These are phyloP conservation scores for Dinoponera quadriceps DNA, from an alignment of 1,140 invertebrate species.

Conservation along the genomic window DNA sequence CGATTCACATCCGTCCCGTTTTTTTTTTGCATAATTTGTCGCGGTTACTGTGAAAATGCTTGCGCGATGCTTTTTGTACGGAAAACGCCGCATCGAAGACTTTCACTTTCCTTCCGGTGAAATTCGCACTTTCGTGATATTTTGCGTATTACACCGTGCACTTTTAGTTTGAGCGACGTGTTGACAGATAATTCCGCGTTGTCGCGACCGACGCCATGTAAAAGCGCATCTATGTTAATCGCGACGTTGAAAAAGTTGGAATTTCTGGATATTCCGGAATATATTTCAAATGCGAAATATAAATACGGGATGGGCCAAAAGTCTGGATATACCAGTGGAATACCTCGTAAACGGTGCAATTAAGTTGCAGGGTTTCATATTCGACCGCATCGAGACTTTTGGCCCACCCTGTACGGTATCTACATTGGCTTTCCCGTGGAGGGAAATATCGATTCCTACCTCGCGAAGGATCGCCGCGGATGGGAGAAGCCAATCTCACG, in stretches of 20 bases:
- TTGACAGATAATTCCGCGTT: constrained; percentile 5
- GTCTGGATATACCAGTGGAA: too few species aligned
- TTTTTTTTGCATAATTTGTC: too few species aligned
- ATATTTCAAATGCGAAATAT: too few species aligned
- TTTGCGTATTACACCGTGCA: neutral
- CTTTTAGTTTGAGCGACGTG: neutral
- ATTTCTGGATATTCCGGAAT: too few species aligned
- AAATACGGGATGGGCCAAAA: too few species aligned
- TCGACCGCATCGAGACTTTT: neutral
- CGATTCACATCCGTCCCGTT: too few species aligned
- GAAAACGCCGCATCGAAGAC: neutral
- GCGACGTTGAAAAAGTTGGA: too few species aligned
- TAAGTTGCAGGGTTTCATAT: neutral
- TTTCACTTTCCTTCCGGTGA: neutral
- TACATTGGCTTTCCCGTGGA: neutral
- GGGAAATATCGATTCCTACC: neutral
- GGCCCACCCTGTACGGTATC: too few species aligned
- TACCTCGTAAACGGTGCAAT: too few species aligned
- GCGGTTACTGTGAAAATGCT: too few species aligned
- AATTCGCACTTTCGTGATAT: neutral
- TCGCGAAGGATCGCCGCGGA: neutral
- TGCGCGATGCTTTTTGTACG: too few species aligned
- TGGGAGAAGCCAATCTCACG: constrained; percentile 48
- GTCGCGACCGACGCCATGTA: neutral
- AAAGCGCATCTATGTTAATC: too few species aligned